phyloP scores from a whole-genome alignment of 2,797 vertebrate genomes.

The Mormyrops boulengeri region DNA sequence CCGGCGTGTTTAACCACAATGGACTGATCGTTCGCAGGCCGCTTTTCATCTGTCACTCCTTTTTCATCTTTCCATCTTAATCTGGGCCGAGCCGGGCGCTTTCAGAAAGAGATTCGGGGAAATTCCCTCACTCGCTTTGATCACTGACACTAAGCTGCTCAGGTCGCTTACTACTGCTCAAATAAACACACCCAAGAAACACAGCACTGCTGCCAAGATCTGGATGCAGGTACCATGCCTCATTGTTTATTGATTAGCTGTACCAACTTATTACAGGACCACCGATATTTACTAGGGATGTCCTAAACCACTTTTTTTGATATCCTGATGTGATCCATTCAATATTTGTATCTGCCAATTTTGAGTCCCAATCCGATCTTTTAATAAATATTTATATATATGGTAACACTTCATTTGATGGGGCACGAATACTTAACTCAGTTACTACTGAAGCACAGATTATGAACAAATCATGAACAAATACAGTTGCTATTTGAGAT shows the following conservation, averaged over 20 bases:
- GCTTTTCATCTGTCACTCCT: slow-evolving; percentile 13
- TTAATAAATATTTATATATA: background rate
- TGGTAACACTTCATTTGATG: background rate
- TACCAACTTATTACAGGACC: background rate
- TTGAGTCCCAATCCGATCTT: background rate
- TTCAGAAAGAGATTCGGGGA: background rate
- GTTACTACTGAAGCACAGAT: background rate
- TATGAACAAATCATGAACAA: background rate
- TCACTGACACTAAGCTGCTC: background rate
- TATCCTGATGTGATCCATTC: background rate
- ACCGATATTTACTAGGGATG: background rate
- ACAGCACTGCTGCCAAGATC: background rate
- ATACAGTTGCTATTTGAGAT: background rate
- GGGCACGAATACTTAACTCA: background rate
- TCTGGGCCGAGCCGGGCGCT: background rate
- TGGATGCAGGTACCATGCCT: background rate
- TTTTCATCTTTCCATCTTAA: slow-evolving; percentile 17
- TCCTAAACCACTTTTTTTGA: background rate
- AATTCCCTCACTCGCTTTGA: slow-evolving; percentile 4
- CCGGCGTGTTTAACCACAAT: background rate
- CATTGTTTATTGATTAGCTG: background rate
- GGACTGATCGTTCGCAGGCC: background rate
- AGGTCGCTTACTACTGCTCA: background rate
- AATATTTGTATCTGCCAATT: background rate
- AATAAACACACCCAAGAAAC: background rate